A percentile compares a stretch with the other conserved stretches of the same genome.
These are phyloP conservation scores for Larimichthys polyactis DNA, from an alignment of 2,113 vertebrate species.

Conservation along the genomic window DNA sequence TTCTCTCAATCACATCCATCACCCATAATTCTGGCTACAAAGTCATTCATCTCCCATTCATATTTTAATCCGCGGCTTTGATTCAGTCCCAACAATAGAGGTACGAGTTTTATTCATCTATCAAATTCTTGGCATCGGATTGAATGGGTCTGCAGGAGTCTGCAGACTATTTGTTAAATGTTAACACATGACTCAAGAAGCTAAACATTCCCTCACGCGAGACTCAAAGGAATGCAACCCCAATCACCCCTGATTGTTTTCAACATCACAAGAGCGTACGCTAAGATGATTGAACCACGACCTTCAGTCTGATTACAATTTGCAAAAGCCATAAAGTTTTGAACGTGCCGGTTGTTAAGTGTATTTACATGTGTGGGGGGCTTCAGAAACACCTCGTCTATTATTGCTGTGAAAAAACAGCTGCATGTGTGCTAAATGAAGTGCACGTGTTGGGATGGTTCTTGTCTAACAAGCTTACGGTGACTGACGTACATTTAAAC, in stretches of 20 bases:
- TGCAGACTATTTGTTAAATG: constrained; percentile 62
- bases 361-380: constrained; percentile 24
- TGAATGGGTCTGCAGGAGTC: constrained; percentile 26
- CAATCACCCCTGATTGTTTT: constrained; percentile 49
- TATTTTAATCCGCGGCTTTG: background rate
- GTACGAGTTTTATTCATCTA: background rate
- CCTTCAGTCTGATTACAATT: background rate
- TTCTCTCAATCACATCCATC: background rate
- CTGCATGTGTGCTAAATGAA: constrained; percentile 56
- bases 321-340: background rate
- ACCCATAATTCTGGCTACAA: background rate
- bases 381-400: constrained; percentile 46
- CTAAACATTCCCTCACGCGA: constrained; percentile 33
- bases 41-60: constrained; percentile 29
- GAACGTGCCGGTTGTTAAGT: constrained; percentile 13
- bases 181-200: constrained; percentile 62
- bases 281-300: constrained; percentile 16
- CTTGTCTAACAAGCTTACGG: constrained; percentile 32
- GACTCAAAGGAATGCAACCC: constrained; percentile 57
- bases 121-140: constrained; percentile 19
- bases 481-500: constrained; percentile 45
- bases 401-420: constrained; percentile 19
- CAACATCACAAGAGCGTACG: constrained; percentile 22
- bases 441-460: constrained; percentile 44
- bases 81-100: background rate